Evolutionary conservation across 2,113 vertebrate species (phyloP), one percentile per base, ranked within the genome.

Genomic region (Amphiprion ocellaris): DNA sequence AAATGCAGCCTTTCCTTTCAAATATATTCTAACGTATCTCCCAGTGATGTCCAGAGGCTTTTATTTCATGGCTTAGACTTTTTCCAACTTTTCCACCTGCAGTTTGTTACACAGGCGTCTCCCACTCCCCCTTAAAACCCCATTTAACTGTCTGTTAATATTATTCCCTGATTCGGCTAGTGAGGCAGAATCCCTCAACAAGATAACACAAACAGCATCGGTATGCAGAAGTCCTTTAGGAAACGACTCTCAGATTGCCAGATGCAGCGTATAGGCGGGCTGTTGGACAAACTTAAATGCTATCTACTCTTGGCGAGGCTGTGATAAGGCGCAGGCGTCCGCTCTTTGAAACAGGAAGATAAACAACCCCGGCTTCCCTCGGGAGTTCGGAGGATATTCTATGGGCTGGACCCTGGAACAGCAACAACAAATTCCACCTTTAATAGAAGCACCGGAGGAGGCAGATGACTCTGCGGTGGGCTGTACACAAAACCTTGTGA

Each of bases 261-360:
- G 88, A 85, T 81, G 85, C 82, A 24, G 83, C 79, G 26, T 30
- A 46, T 33, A 44, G 44, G 82, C 81, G 12, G 85, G 68, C 79
- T 79, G 85, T 81, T 81, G 87, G 78, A 91, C 88, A 69, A 85
- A 91, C 83, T 77, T 90, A 81, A 89, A 90, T 84, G 82, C 75
- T 92, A 89, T 92, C 90, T 86, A 11, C 85, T 79, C 84, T 70
- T 47, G 81, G 89, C 59, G 76, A 83, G 82, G 82, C 83, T 84
- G 87, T 75, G 90, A 93, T 93, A 93, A 92, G 90, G 74, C 75
- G 74, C 90, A 80, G 87, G 79, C 79, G 81, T 86, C 86, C 56
- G 69, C 86, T 86, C 85, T 87, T 83, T 91, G 72, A 89, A 84
- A 89, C 83, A 50, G 88, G 80, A 85, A 90, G 89, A 92, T 91